Evolutionary conservation across 1,140 invertebrate species (phyloP).

Genomic region (Drosophila nebulosa): DNA sequence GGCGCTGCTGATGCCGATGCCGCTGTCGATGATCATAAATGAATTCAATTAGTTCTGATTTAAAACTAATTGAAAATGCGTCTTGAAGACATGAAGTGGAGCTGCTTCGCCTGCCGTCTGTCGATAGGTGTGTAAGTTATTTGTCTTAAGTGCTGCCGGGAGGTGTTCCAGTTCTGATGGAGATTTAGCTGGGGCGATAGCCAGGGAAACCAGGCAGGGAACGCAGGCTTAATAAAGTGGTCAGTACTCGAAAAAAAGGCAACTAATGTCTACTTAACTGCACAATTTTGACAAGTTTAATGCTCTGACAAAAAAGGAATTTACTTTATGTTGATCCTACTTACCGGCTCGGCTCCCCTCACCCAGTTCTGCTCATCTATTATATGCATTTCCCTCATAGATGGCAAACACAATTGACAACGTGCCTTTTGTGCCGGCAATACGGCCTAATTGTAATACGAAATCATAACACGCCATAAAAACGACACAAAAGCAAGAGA

Average conservation of each 20-base stretch:
- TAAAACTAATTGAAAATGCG: constrained; percentile 77
- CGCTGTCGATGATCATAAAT: constrained; percentile 25
- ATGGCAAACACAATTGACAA: constrained; percentile 40
- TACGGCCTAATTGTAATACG: constrained; percentile 76
- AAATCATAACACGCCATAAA: constrained; percentile 78
- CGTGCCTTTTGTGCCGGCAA: constrained; percentile 67
- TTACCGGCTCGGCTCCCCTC: not conserved
- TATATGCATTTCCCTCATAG: constrained; percentile 13
- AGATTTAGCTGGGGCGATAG: constrained; percentile 24
- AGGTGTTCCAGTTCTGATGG: constrained; percentile 46
- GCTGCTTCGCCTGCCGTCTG: constrained; percentile 24
- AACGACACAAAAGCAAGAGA: constrained; percentile 59
- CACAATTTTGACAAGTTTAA: constrained; percentile 71
- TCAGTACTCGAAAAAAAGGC: constrained; percentile 18
- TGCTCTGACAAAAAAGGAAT: constrained; percentile 39
- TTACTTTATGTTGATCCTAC: constrained; percentile 30
- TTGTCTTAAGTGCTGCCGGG: constrained; percentile 73
- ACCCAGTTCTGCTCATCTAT: not conserved
- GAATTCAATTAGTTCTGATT: constrained; percentile 78
- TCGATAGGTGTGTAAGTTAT: constrained; percentile 76
- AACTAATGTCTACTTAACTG: constrained; percentile 65
- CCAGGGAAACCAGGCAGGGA: not conserved
- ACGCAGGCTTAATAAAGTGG: constrained; percentile 47
- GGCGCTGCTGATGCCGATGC: constrained; percentile 17
- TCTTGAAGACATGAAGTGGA: constrained; percentile 19